Base-by-base conservation (phyloP, 2,797 vertebrate species). In the Sebastes oblongus region DNA sequence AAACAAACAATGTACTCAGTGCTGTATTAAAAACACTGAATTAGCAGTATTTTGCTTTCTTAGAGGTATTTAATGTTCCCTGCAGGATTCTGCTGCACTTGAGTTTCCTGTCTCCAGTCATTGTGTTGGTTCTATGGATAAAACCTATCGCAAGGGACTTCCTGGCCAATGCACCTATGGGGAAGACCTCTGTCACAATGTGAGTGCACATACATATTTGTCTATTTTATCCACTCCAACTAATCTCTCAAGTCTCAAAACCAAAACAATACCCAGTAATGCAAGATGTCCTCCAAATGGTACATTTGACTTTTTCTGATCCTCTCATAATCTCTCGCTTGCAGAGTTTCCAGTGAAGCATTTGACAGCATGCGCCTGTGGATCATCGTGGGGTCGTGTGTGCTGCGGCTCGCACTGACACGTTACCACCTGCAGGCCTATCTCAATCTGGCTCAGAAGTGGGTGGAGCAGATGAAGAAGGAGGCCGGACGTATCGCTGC, bases 341-440 rank as follows among this genome's bases (percentile, higher is more conserved):
- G 42, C 92, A 99, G 98, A 75, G 91, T 98, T 54, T 95, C 97
- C 0, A 96, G 97, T 66, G 88, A 94, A 0, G 55, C 90, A 1
- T 99, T 97, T 50, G 96, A 98, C 92, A 96, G 96, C 0, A 18
- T 93, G 16, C 97, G 98, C 4, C 96, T 99, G 75, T 98, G 98
- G 97, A 90, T 93, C 56, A 73, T 99, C 2, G 92, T 98, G 54
- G 89, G 7, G 0, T 88, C 97, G 70, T 98, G 98, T 50, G 81
- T 92, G 29, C 87, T 99, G 81, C 95, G 97, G 13, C 86, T 99
- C 55, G 93, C 86, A 0, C 77, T 98, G 78, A 96, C 96, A 2
- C 96, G 97, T 5, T 95, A 92, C 61, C 98, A 99, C 93, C 93
- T 99, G 83, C 98, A 99, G 93, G 98, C 98, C 1, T 99, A 99